Percentiles rank a stretch among this genome's conserved stretches.
Evolutionary conservation across 2,797 vertebrate species (phyloP).

Genomic region (Parotocinclus haroldoi): DNA sequence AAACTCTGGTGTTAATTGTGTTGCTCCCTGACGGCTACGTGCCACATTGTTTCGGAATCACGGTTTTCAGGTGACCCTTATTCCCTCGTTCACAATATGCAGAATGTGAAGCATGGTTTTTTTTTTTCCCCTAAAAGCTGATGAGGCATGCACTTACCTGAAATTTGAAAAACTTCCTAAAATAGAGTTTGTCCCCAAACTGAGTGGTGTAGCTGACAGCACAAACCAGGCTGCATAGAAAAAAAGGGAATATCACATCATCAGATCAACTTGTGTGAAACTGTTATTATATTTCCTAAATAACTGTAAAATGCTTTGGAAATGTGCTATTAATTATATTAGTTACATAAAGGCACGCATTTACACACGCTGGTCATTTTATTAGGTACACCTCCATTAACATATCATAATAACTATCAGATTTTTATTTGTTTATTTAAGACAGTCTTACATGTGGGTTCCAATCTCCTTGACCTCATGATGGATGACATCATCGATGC

Average conservation of each 20-base stretch:
- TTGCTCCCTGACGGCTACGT: constrained; percentile 42
- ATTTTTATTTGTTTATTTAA: too few relatives aligned
- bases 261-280: too few relatives aligned
- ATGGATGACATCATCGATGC: constrained; percentile 97
- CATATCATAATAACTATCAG: too few relatives aligned
- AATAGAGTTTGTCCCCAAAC: constrained; percentile 95
- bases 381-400: too few relatives aligned
- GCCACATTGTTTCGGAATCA: constrained; percentile 62
- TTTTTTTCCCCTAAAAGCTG: neutral
- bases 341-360: too few relatives aligned
- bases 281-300: too few relatives aligned
- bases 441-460: constrained; percentile 87
- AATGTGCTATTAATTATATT: too few relatives aligned
- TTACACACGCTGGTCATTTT: too few relatives aligned
- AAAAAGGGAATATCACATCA: too few relatives aligned
- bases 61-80: constrained; percentile 27
- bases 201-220: constrained; percentile 97
- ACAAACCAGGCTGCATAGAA: constrained; percentile 87
- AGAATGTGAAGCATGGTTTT: too few relatives aligned
- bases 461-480: constrained; percentile 99
- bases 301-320: too few relatives aligned
- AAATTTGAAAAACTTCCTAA: constrained; percentile 99
- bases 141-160: constrained; percentile 75
- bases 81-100: neutral
- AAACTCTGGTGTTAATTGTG: constrained; percentile 46